A percentile compares a stretch with the other conserved stretches of the same genome.
phyloP scores from a whole-genome alignment of 2,888 invertebrate genomes.

The Apoderus coryli region DNA sequence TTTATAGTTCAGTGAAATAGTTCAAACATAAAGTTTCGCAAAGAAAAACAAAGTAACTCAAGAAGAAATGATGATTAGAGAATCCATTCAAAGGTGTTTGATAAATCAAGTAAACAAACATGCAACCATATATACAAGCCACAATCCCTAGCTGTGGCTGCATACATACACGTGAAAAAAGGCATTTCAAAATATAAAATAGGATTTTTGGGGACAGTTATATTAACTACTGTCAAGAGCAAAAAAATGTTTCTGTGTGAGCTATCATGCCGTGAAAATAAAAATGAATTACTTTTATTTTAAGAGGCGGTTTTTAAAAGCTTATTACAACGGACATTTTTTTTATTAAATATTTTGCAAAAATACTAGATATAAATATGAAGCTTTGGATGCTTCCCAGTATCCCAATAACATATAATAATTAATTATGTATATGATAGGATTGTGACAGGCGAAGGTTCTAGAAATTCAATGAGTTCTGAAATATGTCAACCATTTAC shows the following conservation, averaged over 20 bases:
- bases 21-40: too few relatives aligned
- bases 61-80: too few relatives aligned
- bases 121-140: constrained; percentile 28
- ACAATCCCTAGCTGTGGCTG: constrained; percentile 28
- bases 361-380: too few relatives aligned
- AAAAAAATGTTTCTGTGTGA: constrained; percentile 33
- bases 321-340: constrained; percentile 28
- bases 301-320: constrained; percentile 29
- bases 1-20: too few relatives aligned
- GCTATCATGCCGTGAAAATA: constrained; percentile 33
- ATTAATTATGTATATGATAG: constrained; percentile 14
- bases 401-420: constrained; percentile 19
- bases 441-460: too few relatives aligned
- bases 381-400: constrained; percentile 27
- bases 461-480: too few relatives aligned
- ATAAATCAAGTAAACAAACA: constrained; percentile 23
- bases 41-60: too few relatives aligned
- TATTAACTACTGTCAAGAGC: too few relatives aligned
- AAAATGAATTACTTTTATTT: too few relatives aligned
- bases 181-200: constrained; percentile 24
- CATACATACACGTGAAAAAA: constrained; percentile 30
- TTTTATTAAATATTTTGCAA: constrained; percentile 1
- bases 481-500: too few relatives aligned
- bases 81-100: too few relatives aligned
- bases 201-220: constrained; percentile 26